phyloP scores from a whole-genome alignment of 2,113 vertebrate genomes.

The Anolis carolinensis region DNA sequence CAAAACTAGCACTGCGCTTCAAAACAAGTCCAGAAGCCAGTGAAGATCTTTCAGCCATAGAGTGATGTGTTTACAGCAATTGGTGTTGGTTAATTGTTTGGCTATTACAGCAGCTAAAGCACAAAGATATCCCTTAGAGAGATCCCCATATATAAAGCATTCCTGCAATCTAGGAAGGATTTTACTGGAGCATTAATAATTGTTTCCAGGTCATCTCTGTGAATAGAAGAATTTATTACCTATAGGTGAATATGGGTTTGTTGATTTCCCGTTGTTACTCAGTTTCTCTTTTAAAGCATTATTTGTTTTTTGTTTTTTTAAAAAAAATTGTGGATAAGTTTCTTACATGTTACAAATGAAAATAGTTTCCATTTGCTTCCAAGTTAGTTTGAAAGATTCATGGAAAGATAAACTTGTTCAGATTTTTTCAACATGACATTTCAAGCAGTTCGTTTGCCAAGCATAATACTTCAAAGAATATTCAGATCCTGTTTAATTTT shows the following conservation, averaged over 20 bases:
- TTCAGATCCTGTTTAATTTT: too few relatives aligned
- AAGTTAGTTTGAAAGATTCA: too few relatives aligned
- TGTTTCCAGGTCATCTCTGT: conserved; percentile 4
- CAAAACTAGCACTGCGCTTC: not conserved
- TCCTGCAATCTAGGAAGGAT: not conserved
- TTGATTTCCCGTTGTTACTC: not conserved
- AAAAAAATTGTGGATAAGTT: too few relatives aligned
- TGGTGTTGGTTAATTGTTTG: not conserved
- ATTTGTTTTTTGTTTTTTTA: too few relatives aligned
- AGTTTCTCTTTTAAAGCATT: not conserved
- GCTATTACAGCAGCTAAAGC: not conserved
- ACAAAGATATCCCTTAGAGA: too few relatives aligned
- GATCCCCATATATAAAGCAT: not conserved
- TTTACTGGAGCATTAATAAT: not conserved
- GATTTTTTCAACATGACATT: too few relatives aligned
- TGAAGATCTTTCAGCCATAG: not conserved
- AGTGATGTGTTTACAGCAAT: not conserved
- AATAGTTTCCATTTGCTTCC: too few relatives aligned
- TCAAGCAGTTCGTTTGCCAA: too few relatives aligned
- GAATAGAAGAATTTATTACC: too few relatives aligned
- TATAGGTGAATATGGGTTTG: not conserved
- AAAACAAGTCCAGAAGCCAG: not conserved
- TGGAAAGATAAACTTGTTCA: too few relatives aligned
- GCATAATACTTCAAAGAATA: too few relatives aligned
- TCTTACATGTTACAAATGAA: too few relatives aligned